These are phyloP conservation scores for Pelodytes ibericus DNA, from an alignment of 2,797 vertebrate genomes.

Conservation along the genomic window DNA sequence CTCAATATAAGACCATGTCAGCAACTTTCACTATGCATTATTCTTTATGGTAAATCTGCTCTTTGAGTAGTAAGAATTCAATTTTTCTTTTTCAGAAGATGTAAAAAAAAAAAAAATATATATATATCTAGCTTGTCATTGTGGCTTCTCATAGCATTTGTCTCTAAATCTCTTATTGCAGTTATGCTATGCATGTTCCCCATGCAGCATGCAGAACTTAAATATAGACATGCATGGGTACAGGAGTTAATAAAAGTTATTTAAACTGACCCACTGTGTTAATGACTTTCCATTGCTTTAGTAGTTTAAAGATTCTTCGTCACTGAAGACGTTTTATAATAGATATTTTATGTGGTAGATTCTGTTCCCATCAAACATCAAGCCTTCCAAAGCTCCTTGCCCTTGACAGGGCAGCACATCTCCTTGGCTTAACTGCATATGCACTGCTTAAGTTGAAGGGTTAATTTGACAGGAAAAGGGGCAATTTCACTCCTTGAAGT, in stretches of 20 bases:
- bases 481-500: background rate
- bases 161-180: background rate
- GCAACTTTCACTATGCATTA: background rate
- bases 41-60: background rate
- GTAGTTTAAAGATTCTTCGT: too few species aligned
- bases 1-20: background rate
- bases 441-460: background rate
- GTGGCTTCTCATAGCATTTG: background rate
- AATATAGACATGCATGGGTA: background rate
- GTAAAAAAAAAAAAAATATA: background rate
- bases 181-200: background rate
- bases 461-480: background rate
- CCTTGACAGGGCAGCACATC: too few species aligned
- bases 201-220: background rate
- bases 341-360: too few species aligned
- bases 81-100: background rate
- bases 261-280: background rate
- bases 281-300: too few species aligned
- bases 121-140: conserved; percentile 3
- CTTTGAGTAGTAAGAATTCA: background rate
- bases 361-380: too few species aligned
- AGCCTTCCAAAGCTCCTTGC: too few species aligned
- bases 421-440: too few species aligned
- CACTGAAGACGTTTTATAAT: too few species aligned
- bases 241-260: conserved; percentile 18